A percentile compares a stretch with the other conserved stretches of the same genome.
phyloP scores from a whole-genome alignment of 2,113 vertebrate species.

The Syngnathoides biaculeatus region DNA sequence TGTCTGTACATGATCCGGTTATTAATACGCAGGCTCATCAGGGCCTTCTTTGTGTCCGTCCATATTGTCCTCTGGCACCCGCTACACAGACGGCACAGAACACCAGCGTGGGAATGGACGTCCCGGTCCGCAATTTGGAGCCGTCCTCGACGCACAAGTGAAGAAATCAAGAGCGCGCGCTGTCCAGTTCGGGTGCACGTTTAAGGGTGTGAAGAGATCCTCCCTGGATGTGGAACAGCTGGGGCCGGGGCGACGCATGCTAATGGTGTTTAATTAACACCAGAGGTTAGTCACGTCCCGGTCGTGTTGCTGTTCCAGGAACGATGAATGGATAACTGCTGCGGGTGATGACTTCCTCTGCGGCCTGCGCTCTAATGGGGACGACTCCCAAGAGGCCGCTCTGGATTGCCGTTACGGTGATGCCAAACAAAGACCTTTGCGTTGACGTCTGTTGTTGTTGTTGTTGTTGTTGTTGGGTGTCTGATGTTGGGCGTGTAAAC shows the following conservation, averaged over 20 bases:
- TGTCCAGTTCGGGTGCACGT: conserved; percentile 1
- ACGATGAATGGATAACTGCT: conserved; percentile 27
- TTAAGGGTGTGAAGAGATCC: conserved; percentile 22
- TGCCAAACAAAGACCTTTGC: conserved; percentile 14
- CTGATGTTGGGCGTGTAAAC: no score
- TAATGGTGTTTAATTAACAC: conserved; percentile 51
- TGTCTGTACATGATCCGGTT: conserved; percentile 38
- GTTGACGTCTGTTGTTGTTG: neutral
- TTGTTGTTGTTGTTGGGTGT: neutral
- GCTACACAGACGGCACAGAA: neutral
- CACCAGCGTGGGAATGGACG: neutral
- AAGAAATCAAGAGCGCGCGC: conserved; percentile 3
- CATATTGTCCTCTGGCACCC: neutral
- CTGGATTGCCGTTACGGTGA: neutral
- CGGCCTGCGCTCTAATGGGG: neutral
- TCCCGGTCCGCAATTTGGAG: neutral
- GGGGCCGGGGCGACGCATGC: conserved; percentile 28
- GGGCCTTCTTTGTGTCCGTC: neutral
- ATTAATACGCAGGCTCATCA: conserved; percentile 37
- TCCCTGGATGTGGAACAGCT: conserved; percentile 37
- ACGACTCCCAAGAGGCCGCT: conserved; percentile 12
- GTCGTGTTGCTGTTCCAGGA: conserved; percentile 21
- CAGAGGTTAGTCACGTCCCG: conserved; percentile 38
- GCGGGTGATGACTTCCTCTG: conserved; percentile 2
- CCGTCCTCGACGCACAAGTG: neutral